Conservation (phyloP, 2,888 invertebrate genomes). For the Actias luna region DNA sequence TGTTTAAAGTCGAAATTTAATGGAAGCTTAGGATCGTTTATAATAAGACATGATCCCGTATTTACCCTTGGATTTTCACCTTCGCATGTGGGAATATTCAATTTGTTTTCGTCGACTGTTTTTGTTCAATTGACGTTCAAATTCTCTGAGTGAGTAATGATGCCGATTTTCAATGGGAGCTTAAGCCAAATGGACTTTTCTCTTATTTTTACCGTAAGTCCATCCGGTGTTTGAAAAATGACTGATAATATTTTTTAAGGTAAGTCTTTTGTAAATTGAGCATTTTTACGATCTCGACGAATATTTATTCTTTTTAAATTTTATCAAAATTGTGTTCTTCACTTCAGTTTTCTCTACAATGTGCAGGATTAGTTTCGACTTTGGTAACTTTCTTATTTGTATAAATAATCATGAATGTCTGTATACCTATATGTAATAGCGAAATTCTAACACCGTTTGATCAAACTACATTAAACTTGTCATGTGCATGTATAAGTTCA, state of each 20-base stretch:
- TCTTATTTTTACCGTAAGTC: conserved; percentile 21
- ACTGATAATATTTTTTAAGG: neutral
- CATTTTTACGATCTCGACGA: neutral
- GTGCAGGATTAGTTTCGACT: neutral
- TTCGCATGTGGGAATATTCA: conserved; percentile 78
- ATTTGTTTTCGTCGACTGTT: conserved; percentile 78
- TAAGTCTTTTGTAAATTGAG: neutral
- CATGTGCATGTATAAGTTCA: no score
- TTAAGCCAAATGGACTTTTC: conserved; percentile 37
- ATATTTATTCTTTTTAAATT: neutral
- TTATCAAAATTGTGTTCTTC: neutral
- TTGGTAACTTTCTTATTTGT: neutral
- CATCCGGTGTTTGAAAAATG: conserved; percentile 16
- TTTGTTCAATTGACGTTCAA: conserved; percentile 78
- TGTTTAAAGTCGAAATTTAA: conserved; percentile 39
- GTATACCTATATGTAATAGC: no score
- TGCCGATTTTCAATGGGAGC: conserved; percentile 54
- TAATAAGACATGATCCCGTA: conserved; percentile 63
- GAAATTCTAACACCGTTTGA: no score
- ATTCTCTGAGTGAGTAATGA: conserved; percentile 72
- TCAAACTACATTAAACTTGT: no score
- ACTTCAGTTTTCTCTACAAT: neutral
- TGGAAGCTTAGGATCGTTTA: conserved; percentile 54
- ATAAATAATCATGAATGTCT: no score
- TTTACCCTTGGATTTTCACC: conserved; percentile 79